These are phyloP conservation scores for Microcebus griseorufus DNA, from an alignment of 2,113 vertebrate genomes.

Conservation along the genomic window DNA sequence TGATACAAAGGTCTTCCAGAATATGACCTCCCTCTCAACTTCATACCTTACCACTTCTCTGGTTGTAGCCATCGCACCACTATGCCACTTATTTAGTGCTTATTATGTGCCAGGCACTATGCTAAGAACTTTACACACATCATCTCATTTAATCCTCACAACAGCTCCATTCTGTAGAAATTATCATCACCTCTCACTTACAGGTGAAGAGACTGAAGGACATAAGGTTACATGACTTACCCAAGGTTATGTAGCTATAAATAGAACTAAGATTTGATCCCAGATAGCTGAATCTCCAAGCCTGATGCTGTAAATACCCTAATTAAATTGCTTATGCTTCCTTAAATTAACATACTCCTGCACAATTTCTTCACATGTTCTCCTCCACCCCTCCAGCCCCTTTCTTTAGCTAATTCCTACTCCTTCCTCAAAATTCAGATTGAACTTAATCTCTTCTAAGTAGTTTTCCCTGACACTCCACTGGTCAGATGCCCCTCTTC, in stretches of 20 bases:
- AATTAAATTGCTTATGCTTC: background rate
- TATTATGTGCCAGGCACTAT: background rate
- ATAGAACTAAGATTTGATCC: conserved; percentile 2
- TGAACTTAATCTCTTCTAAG: background rate
- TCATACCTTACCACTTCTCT: background rate
- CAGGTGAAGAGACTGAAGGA: background rate
- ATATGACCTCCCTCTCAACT: background rate
- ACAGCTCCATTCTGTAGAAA: background rate
- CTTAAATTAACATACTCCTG: conserved; percentile 27
- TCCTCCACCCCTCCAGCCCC: background rate
- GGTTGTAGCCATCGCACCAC: background rate
- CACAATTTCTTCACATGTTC: background rate
- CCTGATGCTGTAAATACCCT: background rate
- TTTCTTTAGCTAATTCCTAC: background rate
- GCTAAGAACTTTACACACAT: background rate
- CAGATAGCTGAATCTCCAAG: background rate
- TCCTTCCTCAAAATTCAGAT: conserved; percentile 3
- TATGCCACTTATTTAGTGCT: background rate
- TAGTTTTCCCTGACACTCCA: background rate
- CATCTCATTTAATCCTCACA: background rate
- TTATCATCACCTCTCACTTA: background rate
- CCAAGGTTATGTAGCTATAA: background rate
- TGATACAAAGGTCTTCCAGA: background rate
- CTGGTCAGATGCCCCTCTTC: background rate
- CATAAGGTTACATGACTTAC: background rate